Conservation (phyloP, 2,888 invertebrate species). For the Epinotia demarniana region DNA sequence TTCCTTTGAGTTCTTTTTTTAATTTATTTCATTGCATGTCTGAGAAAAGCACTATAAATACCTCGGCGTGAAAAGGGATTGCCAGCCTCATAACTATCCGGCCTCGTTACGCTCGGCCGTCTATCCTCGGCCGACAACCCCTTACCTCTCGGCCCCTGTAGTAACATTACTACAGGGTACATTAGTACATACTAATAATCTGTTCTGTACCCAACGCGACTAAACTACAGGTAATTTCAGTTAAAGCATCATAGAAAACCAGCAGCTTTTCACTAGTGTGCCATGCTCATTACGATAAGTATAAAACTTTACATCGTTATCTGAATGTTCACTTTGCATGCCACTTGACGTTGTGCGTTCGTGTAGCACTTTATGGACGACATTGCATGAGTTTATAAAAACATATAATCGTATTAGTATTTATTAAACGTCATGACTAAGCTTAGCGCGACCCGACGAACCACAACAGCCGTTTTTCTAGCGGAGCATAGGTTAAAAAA, state of each 20-base stretch:
- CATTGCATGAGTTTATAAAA: conserved; percentile 22
- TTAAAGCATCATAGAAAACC: not conserved
- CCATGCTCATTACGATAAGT: conserved; percentile 24
- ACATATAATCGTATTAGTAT: not conserved
- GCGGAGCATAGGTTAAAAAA: too few relatives aligned
- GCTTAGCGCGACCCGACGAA: conserved; percentile 2
- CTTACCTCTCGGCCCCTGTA: too few relatives aligned
- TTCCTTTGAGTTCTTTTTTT: too few relatives aligned
- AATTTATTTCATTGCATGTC: too few relatives aligned
- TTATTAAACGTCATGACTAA: not conserved
- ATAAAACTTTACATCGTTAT: conserved; percentile 32
- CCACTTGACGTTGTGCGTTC: conserved; percentile 2
- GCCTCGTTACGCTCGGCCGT: too few relatives aligned
- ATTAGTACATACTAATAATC: too few relatives aligned
- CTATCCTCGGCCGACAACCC: too few relatives aligned
- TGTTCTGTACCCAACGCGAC: not conserved
- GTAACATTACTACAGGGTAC: too few relatives aligned
- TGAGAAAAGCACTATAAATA: too few relatives aligned
- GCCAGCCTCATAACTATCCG: too few relatives aligned
- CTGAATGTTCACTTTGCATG: conserved; percentile 33
- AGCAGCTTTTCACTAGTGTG: not conserved
- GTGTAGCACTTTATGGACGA: conserved; percentile 43
- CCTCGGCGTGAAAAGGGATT: too few relatives aligned
- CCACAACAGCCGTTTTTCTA: too few relatives aligned
- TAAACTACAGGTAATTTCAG: not conserved